A percentile compares a stretch with the other conserved stretches of the same genome.
Evolutionary conservation across 2,888 invertebrate genomes (phyloP).

Genomic region (Aromia moschata): DNA sequence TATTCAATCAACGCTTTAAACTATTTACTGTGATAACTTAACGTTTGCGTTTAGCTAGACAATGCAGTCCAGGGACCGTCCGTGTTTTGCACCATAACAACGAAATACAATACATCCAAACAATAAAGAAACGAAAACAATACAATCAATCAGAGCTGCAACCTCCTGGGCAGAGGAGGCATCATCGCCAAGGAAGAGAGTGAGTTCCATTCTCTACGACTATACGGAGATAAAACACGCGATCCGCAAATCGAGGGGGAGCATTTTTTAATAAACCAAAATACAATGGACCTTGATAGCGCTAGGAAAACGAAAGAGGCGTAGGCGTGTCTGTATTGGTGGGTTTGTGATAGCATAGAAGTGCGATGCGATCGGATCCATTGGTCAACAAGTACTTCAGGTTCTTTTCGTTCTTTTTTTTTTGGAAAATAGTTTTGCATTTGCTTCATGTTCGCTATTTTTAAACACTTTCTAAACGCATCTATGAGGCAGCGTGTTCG

Average conservation of each 20-base stretch:
- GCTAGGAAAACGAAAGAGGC: slow-evolving; percentile 58
- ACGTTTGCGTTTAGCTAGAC: too few species aligned
- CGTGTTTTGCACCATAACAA: slow-evolving; percentile 6
- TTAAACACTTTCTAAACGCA: too few species aligned
- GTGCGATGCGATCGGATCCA: slow-evolving; percentile 34
- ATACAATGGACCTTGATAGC: slow-evolving; percentile 57
- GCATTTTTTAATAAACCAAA: slow-evolving; percentile 48
- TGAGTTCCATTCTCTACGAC: slow-evolving; percentile 19
- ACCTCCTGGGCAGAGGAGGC: slow-evolving; percentile 42
- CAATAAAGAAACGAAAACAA: slow-evolving; percentile 41
- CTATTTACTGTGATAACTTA: too few species aligned
- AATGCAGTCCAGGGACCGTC: slow-evolving; percentile 3
- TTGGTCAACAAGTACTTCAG: too few species aligned
- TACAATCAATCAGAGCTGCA: slow-evolving; percentile 45
- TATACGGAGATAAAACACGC: slow-evolving; percentile 52
- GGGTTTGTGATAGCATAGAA: slow-evolving; percentile 58
- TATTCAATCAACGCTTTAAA: too few species aligned
- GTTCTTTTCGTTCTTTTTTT: too few species aligned
- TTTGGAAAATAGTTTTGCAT: too few species aligned
- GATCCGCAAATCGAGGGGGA: slow-evolving; percentile 57
- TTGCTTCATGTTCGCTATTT: too few species aligned
- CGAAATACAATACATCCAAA: slow-evolving; percentile 28
- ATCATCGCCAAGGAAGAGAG: slow-evolving; percentile 5
- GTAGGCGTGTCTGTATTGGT: slow-evolving; percentile 54
- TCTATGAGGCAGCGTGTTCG: too few species aligned